Evolutionary conservation across 2,113 vertebrate genomes (phyloP).

Genomic region (Salvelinus sp.): DNA sequence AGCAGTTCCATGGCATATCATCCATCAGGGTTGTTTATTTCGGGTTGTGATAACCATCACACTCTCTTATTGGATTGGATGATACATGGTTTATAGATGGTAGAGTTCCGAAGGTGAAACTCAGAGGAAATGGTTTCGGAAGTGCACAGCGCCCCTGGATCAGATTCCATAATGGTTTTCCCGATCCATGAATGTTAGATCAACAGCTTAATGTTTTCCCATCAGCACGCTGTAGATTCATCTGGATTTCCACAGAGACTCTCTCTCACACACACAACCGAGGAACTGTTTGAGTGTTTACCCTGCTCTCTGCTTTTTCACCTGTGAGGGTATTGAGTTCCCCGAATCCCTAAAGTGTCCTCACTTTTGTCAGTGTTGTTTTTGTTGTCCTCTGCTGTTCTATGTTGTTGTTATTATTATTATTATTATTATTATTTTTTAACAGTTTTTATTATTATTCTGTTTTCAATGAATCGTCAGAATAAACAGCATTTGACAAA

Average conservation of each 20-base stretch:
- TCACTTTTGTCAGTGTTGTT: too few species aligned
- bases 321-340: too few species aligned
- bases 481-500: too few species aligned
- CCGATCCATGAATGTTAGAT: constrained; percentile 68
- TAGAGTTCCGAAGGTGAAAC: constrained; percentile 58
- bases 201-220: constrained; percentile 71
- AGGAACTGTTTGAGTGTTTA: too few species aligned
- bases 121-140: constrained; percentile 68
- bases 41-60: constrained; percentile 57
- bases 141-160: constrained; percentile 53
- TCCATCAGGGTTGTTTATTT: constrained; percentile 51
- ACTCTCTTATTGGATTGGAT: constrained; percentile 66
- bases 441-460: too few species aligned
- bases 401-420: too few species aligned
- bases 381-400: too few species aligned
- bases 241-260: constrained; percentile 44
- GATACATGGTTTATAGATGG: constrained; percentile 48
- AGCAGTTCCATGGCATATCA: constrained; percentile 20
- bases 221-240: constrained; percentile 59
- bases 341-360: too few species aligned
- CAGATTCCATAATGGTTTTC: constrained; percentile 75
- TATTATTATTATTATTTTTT: too few species aligned
- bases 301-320: too few species aligned
- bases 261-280: constrained; percentile 5
- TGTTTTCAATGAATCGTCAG: too few species aligned